phyloP scores from a whole-genome alignment of 1,140 invertebrate genomes.

The Drosophila serrata region DNA sequence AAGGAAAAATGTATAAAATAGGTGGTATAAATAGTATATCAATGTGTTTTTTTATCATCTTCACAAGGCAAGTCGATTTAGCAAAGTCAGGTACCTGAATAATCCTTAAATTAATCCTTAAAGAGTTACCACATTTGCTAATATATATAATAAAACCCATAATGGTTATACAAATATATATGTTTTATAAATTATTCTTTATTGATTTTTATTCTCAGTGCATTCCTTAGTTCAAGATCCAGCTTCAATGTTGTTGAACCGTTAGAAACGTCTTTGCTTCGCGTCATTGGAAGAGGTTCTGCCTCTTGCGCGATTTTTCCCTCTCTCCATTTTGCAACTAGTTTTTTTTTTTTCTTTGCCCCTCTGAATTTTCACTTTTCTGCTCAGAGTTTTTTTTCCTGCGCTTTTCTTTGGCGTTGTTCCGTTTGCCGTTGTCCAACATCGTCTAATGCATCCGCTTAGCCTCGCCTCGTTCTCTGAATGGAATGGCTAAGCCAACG shows the following conservation, averaged over 20 bases:
- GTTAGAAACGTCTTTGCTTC: conserved; percentile 56
- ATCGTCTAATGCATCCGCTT: conserved; percentile 72
- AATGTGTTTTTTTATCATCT: no score
- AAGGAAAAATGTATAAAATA: no score
- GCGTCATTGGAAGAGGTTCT: conserved; percentile 45
- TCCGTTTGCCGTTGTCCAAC: conserved; percentile 52
- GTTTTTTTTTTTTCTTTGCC: conserved; percentile 14
- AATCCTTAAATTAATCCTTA: no score
- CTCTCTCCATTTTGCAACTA: conserved; percentile 1
- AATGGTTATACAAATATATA: no score
- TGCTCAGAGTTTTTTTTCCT: conserved; percentile 37
- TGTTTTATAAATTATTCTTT: no score
- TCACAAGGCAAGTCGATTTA: no score
- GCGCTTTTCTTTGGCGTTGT: conserved; percentile 30
- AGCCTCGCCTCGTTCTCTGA: conserved; percentile 50
- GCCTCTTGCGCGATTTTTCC: conserved; percentile 5
- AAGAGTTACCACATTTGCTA: background rate
- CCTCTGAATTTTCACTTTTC: conserved; percentile 69
- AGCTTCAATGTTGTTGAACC: conserved; percentile 47
- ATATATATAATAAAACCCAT: no score
- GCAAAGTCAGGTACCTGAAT: no score
- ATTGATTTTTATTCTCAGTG: conserved; percentile 3
- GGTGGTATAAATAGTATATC: no score
- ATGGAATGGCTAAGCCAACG: conserved; percentile 62
- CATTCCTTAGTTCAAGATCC: conserved; percentile 12